phyloP scores from a whole-genome alignment of 2,888 invertebrate species.

The Oscheius sp. region DNA sequence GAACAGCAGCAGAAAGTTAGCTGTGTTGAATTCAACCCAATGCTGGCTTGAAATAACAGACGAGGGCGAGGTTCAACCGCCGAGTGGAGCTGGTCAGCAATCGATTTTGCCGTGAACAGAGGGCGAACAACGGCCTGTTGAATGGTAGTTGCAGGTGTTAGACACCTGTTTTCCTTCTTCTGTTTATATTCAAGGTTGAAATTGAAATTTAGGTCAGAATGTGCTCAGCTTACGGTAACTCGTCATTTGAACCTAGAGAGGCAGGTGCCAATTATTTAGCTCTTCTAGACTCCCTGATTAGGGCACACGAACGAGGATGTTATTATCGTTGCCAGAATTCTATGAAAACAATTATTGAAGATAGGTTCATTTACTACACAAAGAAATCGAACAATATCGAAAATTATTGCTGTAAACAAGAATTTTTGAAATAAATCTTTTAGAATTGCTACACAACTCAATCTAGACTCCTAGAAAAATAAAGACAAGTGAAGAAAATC shows the following conservation, averaged over 20 bases:
- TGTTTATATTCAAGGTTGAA: neutral
- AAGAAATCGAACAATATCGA: neutral
- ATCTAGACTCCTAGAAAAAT: conserved; percentile 8
- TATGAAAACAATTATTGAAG: neutral
- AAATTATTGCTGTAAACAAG: neutral
- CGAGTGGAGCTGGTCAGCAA: conserved; percentile 18
- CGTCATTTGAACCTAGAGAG: neutral
- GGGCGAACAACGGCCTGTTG: conserved; percentile 3
- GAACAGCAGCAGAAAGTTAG: neutral
- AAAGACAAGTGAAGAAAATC: conserved; percentile 17
- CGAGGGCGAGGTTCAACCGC: conserved; percentile 13
- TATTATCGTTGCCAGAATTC: neutral
- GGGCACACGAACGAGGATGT: neutral
- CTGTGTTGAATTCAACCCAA: neutral
- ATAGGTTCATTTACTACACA: neutral
- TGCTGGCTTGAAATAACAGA: neutral
- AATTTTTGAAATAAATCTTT: neutral
- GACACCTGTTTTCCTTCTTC: neutral
- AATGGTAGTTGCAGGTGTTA: conserved; percentile 2
- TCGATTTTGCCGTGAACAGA: conserved; percentile 20
- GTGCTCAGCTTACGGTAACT: no score
- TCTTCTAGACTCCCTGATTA: neutral
- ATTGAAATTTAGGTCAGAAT: neutral
- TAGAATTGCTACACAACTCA: neutral
- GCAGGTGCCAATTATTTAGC: neutral